A percentile compares a stretch with the other conserved stretches of the same genome.
These are phyloP conservation scores for Phyllopteryx taeniolatus DNA, from an alignment of 2,113 vertebrate species.

Conservation along the genomic window DNA sequence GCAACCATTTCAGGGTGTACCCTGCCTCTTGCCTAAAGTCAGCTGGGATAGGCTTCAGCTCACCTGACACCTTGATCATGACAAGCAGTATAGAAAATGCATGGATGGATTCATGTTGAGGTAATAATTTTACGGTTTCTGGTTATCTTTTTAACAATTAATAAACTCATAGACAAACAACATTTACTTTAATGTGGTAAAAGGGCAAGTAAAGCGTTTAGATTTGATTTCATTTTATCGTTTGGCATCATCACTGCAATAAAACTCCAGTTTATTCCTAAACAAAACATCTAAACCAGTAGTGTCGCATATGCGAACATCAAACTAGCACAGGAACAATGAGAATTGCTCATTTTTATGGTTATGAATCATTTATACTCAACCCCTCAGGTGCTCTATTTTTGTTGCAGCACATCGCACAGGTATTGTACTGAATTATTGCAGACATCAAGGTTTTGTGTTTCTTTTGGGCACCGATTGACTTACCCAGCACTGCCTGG, in stretches of 20 bases:
- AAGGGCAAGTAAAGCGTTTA: conserved; percentile 8
- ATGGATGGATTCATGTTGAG: background rate
- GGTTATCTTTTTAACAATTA: background rate
- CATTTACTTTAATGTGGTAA: background rate
- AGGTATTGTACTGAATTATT: conserved; percentile 17
- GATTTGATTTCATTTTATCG: conserved; percentile 7
- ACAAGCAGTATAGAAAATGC: background rate
- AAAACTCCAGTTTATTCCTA: background rate
- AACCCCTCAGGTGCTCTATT: background rate
- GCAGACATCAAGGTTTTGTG: conserved; percentile 12
- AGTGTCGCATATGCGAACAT: conserved; percentile 6
- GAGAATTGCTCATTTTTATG: conserved; percentile 12
- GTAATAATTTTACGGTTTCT: conserved; percentile 6
- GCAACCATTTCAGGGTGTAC: too few species aligned
- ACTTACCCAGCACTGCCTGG: background rate
- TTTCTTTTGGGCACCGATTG: conserved; percentile 10
- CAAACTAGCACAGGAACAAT: conserved; percentile 10
- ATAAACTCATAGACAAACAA: conserved; percentile 6
- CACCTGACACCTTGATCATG: background rate
- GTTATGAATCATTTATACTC: conserved; percentile 21
- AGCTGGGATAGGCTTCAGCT: background rate
- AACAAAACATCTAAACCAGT: background rate
- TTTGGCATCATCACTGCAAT: background rate
- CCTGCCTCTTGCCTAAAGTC: too few species aligned
- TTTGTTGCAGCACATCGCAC: conserved; percentile 5